Base-by-base conservation (phyloP, 1,140 invertebrate species). In the Phymorhynchus buccinoides region DNA sequence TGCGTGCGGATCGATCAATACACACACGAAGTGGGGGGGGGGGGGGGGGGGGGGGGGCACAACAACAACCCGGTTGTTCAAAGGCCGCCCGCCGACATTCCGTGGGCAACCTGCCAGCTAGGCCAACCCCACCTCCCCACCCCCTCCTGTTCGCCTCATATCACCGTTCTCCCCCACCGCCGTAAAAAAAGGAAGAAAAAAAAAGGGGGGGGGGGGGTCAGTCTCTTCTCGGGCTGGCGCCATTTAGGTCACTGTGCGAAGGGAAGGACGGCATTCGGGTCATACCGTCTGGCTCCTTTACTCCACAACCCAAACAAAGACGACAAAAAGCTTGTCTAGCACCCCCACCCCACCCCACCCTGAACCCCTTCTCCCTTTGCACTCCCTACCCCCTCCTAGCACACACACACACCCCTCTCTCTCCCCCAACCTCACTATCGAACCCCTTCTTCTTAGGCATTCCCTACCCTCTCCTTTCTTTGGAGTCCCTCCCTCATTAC, bases 401-500 rank as follows among this genome's bases (percentile, higher is more conserved):
- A 35, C 9, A 22, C 68, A 73, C 68, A 16, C 14, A n/a, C 68
- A 16, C 14, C 22, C 35, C 44, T 48, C 52, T 75, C 39, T 78
- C 42, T 32, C 56, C 37, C 83, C 39, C 75, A 16, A n/a, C 39
- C 22, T 84, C 71, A n/a, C n/a, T n/a, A n/a, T n/a, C n/a, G n/a
- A n/a, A n/a, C n/a, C n/a, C n/a, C n/a, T n/a, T n/a, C n/a, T n/a
- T n/a, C n/a, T n/a, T n/a, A n/a, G n/a, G n/a, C n/a, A n/a, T n/a
- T n/a, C n/a, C n/a, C n/a, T n/a, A n/a, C n/a, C n/a, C n/a, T n/a
- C n/a, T n/a, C n/a, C n/a, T n/a, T n/a, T n/a, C n/a, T n/a, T n/a
- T n/a, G n/a, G n/a, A n/a, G n/a, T 75, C 1, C 3, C 39, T 44
- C 37, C 44, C n/a, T 41, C n/a, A n/a, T 16, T 1, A 35, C n/a